Evolutionary conservation across 2,888 invertebrate species (phyloP).

Genomic region (Tuberolachnus salignus): DNA sequence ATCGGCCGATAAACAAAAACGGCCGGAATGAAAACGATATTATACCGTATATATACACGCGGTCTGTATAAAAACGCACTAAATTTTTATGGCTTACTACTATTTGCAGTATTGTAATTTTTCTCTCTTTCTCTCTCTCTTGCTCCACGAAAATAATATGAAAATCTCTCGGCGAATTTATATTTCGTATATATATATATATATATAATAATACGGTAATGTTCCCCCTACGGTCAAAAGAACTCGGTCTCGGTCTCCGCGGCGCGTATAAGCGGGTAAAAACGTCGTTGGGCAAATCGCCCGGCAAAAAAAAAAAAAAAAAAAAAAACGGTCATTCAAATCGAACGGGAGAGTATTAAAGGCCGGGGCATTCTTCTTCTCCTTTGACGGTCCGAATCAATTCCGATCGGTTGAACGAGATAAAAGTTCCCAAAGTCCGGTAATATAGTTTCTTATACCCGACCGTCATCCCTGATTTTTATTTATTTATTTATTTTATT

Average conservation of each 20-base stretch:
- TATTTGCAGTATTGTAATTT: slow-evolving; percentile 10
- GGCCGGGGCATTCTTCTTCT: slow-evolving; percentile 26
- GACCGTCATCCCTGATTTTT: background rate
- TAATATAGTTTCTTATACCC: slow-evolving; percentile 43
- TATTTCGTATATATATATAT: background rate
- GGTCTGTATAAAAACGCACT: slow-evolving; percentile 12
- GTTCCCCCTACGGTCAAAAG: background rate
- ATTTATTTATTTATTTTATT: too few relatives aligned
- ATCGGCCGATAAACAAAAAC: slow-evolving; percentile 27
- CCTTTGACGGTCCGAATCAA: slow-evolving; percentile 53
- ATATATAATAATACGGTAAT: too few relatives aligned
- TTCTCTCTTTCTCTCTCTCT: too few relatives aligned
- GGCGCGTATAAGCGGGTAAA: slow-evolving; percentile 2
- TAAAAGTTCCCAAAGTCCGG: slow-evolving; percentile 55
- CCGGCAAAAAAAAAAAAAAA: slow-evolving; percentile 27
- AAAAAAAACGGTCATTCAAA: slow-evolving; percentile 54
- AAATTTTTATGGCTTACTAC: slow-evolving; percentile 31
- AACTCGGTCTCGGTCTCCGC: background rate
- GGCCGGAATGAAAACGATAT: slow-evolving; percentile 14
- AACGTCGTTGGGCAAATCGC: slow-evolving; percentile 37
- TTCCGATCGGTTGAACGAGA: slow-evolving; percentile 55
- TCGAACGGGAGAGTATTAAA: slow-evolving; percentile 46
- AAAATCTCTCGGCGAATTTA: background rate
- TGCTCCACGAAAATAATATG: slow-evolving; percentile 3
- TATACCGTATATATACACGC: background rate